Percentiles rank a stretch among this genome's conserved stretches.
Evolutionary conservation across 2,113 vertebrate species (phyloP).

Genomic region (Boulengeromyrus knoepffleri): DNA sequence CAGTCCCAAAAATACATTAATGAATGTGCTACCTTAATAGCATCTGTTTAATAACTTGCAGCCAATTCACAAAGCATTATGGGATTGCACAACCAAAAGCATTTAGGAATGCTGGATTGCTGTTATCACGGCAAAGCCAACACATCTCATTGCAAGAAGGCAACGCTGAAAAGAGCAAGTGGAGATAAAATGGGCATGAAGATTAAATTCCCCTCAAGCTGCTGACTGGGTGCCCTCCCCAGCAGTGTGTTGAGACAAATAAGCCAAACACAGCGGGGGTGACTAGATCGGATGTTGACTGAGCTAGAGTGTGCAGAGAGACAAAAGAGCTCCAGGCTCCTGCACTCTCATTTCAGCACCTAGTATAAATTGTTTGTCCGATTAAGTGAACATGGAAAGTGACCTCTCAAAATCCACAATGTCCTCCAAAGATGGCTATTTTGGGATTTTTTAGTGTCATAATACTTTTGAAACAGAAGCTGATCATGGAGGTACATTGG

Average conservation of each 20-base stretch:
- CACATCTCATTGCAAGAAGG: slow-evolving; percentile 15
- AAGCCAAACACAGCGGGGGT: not conserved
- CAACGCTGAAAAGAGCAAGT: slow-evolving; percentile 12
- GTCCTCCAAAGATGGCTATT: not conserved
- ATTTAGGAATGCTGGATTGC: not conserved
- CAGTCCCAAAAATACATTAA: not conserved
- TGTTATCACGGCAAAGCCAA: not conserved
- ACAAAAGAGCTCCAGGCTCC: not conserved
- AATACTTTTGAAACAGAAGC: not conserved
- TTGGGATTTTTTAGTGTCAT: not conserved
- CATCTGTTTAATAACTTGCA: not conserved
- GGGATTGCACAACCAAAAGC: not conserved
- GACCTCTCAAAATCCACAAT: not conserved
- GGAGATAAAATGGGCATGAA: slow-evolving; percentile 19
- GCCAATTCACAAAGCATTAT: not conserved
- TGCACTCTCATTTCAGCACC: not conserved
- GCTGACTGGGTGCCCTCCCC: slow-evolving; percentile 12
- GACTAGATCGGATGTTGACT: slow-evolving; percentile 11
- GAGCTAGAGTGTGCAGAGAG: not conserved
- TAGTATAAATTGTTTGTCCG: slow-evolving; percentile 10
- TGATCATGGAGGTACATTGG: not conserved
- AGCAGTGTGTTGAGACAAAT: slow-evolving; percentile 13
- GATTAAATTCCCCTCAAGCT: slow-evolving; percentile 21
- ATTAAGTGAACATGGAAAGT: not conserved
- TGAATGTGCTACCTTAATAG: not conserved